Evolutionary conservation across 2,888 invertebrate species (phyloP).

Genomic region (Trachelus tabidus): DNA sequence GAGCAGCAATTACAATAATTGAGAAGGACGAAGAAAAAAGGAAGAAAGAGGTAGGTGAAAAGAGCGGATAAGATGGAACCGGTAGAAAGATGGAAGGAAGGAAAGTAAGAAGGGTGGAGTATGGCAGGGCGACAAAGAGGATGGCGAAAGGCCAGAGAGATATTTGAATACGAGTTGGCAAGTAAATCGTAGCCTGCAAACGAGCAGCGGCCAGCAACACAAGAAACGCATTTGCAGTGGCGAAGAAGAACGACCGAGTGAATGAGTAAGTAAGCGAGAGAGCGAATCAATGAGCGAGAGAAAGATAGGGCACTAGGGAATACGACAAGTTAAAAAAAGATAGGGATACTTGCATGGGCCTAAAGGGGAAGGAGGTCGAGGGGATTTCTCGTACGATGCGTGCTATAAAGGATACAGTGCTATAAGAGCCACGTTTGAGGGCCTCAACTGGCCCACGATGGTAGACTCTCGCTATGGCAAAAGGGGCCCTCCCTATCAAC

Average conservation of each 20-base stretch:
- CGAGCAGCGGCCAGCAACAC: conserved; percentile 57
- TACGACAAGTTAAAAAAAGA: not conserved
- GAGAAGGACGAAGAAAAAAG: conserved; percentile 15
- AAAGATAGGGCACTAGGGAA: not conserved
- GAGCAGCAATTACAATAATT: conserved; percentile 5
- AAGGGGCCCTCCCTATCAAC: conserved; percentile 51
- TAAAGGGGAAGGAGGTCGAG: conserved; percentile 6
- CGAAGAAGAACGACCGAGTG: conserved; percentile 21
- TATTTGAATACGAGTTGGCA: conserved; percentile 59
- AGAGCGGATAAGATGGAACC: conserved; percentile 31
- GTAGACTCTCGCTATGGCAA: conserved; percentile 19
- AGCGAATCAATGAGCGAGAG: conserved; percentile 4
- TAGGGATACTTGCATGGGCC: not conserved
- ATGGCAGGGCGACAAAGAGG: not conserved
- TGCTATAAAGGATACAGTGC: too few relatives aligned
- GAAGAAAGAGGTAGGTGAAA: too few relatives aligned
- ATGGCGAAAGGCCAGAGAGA: conserved; percentile 36
- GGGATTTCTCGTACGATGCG: not conserved
- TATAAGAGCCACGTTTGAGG: too few relatives aligned
- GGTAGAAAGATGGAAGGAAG: conserved; percentile 17
- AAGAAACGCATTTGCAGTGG: conserved; percentile 63
- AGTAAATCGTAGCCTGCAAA: conserved; percentile 59
- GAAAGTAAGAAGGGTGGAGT: conserved; percentile 12
- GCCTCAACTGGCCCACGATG: conserved; percentile 18
- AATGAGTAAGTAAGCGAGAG: conserved; percentile 19